A percentile compares a stretch with the other conserved stretches of the same genome.
These are phyloP conservation scores for Hafferia zeledoni DNA, from an alignment of 2,797 vertebrate genomes.

Conservation along the genomic window DNA sequence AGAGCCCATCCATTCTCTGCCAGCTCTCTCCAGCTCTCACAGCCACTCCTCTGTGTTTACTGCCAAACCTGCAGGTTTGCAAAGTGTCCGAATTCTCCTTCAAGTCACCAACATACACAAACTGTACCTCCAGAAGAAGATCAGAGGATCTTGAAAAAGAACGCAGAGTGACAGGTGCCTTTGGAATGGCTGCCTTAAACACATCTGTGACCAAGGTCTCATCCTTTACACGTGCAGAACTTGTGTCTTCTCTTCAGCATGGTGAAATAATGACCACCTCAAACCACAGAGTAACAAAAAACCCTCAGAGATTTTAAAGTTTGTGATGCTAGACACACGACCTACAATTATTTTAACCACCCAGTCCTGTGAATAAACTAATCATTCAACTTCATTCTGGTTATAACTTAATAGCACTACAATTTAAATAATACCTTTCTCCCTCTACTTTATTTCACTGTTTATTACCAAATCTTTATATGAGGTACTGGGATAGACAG, in stretches of 20 bases:
- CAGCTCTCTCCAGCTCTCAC: too few relatives aligned
- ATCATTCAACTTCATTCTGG: neutral
- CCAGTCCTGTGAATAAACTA: neutral
- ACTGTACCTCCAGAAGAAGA: neutral
- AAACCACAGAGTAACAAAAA: neutral
- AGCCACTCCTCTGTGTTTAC: neutral
- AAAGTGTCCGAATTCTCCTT: neutral
- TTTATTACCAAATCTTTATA: neutral
- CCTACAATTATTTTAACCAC: neutral
- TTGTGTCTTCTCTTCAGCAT: neutral
- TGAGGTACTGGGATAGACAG: neutral
- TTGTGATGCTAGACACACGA: neutral
- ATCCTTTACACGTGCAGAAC: neutral
- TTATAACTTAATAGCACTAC: neutral
- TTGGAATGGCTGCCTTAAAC: neutral
- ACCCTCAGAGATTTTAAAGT: neutral
- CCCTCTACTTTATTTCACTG: neutral
- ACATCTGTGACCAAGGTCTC: neutral
- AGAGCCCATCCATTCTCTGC: neutral
- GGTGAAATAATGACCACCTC: neutral
- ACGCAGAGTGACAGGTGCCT: neutral
- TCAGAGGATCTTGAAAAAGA: neutral
- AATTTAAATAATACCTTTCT: neutral
- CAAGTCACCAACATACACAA: neutral
- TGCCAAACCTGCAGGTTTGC: neutral